Base-by-base conservation (phyloP, 2,797 vertebrate genomes). In the Cirrhinus mrigala region DNA sequence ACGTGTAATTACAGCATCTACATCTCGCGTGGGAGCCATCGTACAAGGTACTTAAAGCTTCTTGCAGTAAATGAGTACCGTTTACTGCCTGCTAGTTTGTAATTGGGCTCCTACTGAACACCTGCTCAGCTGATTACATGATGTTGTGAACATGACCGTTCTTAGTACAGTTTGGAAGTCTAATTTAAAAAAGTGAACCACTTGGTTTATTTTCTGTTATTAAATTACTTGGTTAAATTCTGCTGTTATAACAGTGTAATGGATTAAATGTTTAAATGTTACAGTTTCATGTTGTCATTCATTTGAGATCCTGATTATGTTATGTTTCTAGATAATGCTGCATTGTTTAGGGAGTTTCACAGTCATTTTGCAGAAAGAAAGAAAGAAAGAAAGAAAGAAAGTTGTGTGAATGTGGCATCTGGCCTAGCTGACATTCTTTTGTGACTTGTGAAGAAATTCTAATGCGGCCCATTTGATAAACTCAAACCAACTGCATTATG, bases 21-120 rank as follows among this genome's bases (percentile, higher is more conserved):
- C 60, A 29, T 64, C 90, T 90, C 90, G 91, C 92, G 85, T 89
- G 94, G 93, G 94, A 94, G 90, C 89, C 91, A 92, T 94, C 86
- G 88, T 91, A 86, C 89, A 87, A 88, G 90, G 89, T 93, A 91
- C 92, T 93, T 90, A 64, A 92, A 89, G 88, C 90, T 87, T 92
- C 92, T 91, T 87, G 87, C 82, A 89, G 87, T 89, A 93, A 94
- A 94, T 89, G 91, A 94, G 92, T 90, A 88, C 85, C 89, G 88
- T 92, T 94, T 94, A 93, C 94, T 92, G 91, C 93, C 88, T 91
- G 87, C 91, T 91, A 90, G 81, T 92, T 92, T 92, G 91, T 92
- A 93, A 94, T 93, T 89, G 85, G 86, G 68, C 91, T 92, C 89
- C 29, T 83, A 76, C 89, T 81, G 44, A 91, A 91, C 90, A 87